phyloP scores from a whole-genome alignment of 2,113 vertebrate species.

The Galeopterus variegatus region DNA sequence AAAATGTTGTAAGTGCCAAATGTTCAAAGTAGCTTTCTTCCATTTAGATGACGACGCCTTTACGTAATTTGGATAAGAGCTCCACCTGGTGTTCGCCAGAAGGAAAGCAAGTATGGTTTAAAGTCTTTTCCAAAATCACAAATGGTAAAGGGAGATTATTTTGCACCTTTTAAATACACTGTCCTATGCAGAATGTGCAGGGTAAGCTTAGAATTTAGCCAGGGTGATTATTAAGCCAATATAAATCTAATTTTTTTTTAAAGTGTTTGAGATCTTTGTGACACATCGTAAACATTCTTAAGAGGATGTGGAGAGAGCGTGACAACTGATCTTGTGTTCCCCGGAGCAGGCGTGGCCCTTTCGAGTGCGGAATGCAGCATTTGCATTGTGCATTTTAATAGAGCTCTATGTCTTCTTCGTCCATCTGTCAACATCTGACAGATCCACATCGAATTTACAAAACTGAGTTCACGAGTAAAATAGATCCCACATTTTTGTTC shows the following conservation, averaged over 20 bases:
- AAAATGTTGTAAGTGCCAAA: not conserved
- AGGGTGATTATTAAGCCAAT: not conserved
- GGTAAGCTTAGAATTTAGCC: not conserved
- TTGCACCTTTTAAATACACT: not conserved
- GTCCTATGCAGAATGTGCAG: not conserved
- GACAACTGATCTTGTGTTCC: fast-evolving
- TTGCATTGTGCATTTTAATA: not conserved
- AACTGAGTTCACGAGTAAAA: not conserved
- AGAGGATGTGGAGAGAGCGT: not conserved
- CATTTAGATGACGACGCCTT: not conserved
- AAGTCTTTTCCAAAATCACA: not conserved
- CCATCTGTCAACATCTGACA: not conserved
- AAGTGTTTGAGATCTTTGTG: not conserved
- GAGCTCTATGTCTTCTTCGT: not conserved
- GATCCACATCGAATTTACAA: not conserved
- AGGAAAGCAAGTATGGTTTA: not conserved
- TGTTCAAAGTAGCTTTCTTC: not conserved
- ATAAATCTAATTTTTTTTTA: not conserved
- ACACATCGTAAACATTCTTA: not conserved
- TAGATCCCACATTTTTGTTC: not conserved
- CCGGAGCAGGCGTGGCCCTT: not conserved
- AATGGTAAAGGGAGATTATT: not conserved
- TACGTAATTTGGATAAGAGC: not conserved
- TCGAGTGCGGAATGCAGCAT: not conserved
- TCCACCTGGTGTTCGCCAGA: conserved; percentile 23